phyloP scores from a whole-genome alignment of 2,888 invertebrate genomes.

The Labia minor region DNA sequence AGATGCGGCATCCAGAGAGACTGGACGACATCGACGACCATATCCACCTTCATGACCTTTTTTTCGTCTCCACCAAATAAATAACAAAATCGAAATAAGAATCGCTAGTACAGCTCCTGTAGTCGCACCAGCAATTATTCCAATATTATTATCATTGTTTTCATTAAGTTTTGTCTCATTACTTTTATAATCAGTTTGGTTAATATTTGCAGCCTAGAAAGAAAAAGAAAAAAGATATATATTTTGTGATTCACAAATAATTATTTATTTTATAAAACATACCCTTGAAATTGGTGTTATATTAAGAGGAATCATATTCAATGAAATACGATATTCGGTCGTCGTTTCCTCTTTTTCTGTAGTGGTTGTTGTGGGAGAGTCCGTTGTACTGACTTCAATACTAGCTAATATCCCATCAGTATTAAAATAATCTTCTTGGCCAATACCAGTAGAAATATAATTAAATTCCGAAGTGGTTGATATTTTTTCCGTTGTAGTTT shows the following conservation, averaged over 20 bases:
- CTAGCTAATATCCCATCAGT: neutral
- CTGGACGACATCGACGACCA: conserved; percentile 78
- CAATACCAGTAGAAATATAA: neutral
- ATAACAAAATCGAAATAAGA: neutral
- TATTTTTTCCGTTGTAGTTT: neutral
- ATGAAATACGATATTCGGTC: too few relatives aligned
- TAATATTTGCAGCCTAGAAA: neutral
- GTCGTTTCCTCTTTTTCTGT: neutral
- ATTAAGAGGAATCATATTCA: too few relatives aligned
- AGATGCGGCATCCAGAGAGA: conserved; percentile 77
- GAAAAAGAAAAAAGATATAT: neutral
- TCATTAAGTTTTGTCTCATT: neutral
- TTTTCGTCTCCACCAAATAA: neutral
- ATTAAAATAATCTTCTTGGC: neutral
- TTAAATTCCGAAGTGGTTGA: neutral
- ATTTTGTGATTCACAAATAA: neutral
- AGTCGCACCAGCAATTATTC: neutral
- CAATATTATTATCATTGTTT: neutral
- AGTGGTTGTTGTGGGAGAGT: neutral
- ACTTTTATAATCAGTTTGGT: neutral
- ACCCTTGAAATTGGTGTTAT: too few relatives aligned
- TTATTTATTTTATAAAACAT: neutral
- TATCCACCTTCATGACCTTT: conserved; percentile 36
- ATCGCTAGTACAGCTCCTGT: neutral
- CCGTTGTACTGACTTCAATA: neutral